Evolutionary conservation across 30 jellyfish, hydroid and myxozoan genomes (phyloP).

Genomic region (Rhopilema esculentum): DNA sequence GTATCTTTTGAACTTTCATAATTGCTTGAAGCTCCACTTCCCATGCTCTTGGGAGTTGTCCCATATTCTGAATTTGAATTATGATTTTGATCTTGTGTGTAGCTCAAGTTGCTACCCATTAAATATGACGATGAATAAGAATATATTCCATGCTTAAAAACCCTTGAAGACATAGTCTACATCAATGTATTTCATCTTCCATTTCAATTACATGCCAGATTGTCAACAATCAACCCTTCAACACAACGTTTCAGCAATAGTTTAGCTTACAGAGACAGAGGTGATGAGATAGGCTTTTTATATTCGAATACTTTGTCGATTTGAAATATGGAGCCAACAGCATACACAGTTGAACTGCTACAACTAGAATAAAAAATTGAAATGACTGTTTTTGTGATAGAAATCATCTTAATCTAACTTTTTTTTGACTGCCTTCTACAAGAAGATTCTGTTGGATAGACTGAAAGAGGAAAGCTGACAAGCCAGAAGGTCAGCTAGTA

Average conservation of each 20-base stretch:
- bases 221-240: background rate
- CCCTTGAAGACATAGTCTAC: slow-evolving; percentile 62
- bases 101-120: slow-evolving; percentile 58
- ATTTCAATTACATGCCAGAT: slow-evolving; percentile 4
- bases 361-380: no score
- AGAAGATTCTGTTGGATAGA: no score
- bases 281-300: no score
- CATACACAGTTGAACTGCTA: no score
- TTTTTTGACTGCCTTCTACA: no score
- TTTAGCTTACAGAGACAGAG: no score
- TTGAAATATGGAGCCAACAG: no score
- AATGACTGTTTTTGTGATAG: no score
- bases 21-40: slow-evolving; percentile 48
- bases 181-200: background rate
- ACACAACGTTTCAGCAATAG: background rate
- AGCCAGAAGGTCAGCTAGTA: no score
- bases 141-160: background rate
- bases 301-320: no score
- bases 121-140: slow-evolving; percentile 17
- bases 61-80: slow-evolving; percentile 57
- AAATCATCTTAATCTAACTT: no score
- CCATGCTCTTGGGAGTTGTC: slow-evolving; percentile 35
- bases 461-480: no score
- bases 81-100: background rate
- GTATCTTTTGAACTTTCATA: background rate